Evolutionary conservation across 2,888 invertebrate species (phyloP).

Genomic region (Malacosoma neustria): DNA sequence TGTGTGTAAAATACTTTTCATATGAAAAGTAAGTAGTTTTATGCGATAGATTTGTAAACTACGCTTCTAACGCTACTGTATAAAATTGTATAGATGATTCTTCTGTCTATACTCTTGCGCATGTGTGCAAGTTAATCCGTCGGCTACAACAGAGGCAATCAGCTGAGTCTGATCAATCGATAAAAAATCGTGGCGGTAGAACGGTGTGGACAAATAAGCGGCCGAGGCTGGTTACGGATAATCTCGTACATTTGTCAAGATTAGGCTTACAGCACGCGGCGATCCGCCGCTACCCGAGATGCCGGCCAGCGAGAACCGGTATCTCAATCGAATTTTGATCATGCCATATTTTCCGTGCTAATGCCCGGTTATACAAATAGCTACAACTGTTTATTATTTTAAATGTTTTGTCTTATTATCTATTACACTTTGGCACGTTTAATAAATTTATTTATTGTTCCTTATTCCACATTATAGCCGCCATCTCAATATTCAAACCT

Average conservation of each 20-base stretch:
- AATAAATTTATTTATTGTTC: too few species aligned
- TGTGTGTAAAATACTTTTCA: too few species aligned
- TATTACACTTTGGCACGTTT: too few species aligned
- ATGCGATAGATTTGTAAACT: too few species aligned
- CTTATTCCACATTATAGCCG: too few species aligned
- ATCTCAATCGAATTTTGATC: constrained; percentile 11
- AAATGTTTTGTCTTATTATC: constrained; percentile 1
- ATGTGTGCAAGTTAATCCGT: constrained; percentile 41
- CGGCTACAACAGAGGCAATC: constrained; percentile 70
- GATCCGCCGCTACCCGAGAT: constrained; percentile 19
- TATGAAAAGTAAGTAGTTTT: too few species aligned
- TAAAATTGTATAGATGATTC: too few species aligned
- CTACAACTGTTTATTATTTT: constrained; percentile 1
- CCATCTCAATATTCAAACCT: too few species aligned
- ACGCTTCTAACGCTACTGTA: too few species aligned
- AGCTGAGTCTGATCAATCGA: constrained; percentile 71
- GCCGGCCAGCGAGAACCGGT: constrained; percentile 18
- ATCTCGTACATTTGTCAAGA: constrained; percentile 71
- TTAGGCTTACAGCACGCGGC: constrained; percentile 44
- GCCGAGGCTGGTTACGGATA: constrained; percentile 47
- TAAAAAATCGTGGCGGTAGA: constrained; percentile 60
- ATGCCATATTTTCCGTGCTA: neutral
- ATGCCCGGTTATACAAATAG: neutral
- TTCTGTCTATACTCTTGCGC: too few species aligned
- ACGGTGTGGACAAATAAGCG: constrained; percentile 54